These are phyloP conservation scores for Sprattus sprattus DNA, from an alignment of 2,113 vertebrate species.

Conservation along the genomic window DNA sequence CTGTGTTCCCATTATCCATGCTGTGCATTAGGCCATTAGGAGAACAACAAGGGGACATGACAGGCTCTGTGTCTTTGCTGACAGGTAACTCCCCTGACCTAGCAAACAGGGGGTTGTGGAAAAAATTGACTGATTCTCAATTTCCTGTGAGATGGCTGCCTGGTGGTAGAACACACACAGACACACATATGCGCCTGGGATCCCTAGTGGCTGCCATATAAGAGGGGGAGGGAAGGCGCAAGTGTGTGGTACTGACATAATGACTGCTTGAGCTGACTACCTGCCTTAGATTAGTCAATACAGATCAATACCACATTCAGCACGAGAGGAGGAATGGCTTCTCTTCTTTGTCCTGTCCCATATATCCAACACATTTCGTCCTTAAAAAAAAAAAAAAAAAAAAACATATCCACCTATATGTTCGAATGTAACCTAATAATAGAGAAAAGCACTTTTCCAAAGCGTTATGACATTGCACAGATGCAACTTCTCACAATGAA, in stretches of 20 bases:
- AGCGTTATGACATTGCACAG: not conserved
- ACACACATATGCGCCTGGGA: not conserved
- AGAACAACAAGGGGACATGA: not conserved
- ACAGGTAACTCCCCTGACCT: not conserved
- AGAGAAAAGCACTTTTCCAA: not conserved
- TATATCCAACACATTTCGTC: not conserved
- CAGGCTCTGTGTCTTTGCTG: slow-evolving; percentile 12
- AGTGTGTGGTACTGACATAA: slow-evolving; percentile 25
- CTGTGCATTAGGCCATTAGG: slow-evolving; percentile 43
- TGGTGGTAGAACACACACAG: slow-evolving; percentile 11
- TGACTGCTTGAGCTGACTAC: slow-evolving; percentile 23
- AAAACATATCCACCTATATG: slow-evolving; percentile 11
- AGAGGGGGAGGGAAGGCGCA: not conserved
- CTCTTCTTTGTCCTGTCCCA: slow-evolving; percentile 2
- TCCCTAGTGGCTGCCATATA: not conserved
- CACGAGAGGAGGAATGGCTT: slow-evolving; percentile 45
- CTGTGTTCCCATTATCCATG: not conserved
- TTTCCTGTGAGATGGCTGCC: slow-evolving; percentile 9
- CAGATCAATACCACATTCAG: slow-evolving; percentile 57
- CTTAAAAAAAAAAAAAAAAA: slow-evolving; percentile 21
- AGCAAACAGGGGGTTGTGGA: not conserved
- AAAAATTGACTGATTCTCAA: slow-evolving; percentile 18
- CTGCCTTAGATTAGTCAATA: slow-evolving; percentile 46
- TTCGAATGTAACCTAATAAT: not conserved
- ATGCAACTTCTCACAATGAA: not conserved